Evolutionary conservation across 2,113 vertebrate genomes (phyloP).

Genomic region (Periophthalmus modestus): DNA sequence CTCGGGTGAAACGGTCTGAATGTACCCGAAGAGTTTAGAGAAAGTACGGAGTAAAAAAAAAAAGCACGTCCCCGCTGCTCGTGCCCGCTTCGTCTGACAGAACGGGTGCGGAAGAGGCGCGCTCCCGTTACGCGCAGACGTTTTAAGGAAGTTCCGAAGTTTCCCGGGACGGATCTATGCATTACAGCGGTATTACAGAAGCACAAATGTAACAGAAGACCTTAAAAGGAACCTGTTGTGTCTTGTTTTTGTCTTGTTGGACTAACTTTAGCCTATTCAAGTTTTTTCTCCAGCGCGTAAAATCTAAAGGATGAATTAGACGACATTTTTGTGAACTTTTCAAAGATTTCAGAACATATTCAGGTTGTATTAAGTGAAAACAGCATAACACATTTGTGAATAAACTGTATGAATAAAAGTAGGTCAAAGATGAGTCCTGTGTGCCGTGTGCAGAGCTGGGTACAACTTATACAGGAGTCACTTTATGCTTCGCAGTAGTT

Average conservation of each 20-base stretch:
- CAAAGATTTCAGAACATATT: too few relatives aligned
- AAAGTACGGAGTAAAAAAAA: neutral
- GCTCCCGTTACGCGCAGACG: neutral
- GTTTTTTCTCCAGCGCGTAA: neutral
- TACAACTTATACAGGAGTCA: too few relatives aligned
- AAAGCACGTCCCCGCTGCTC: neutral
- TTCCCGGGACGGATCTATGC: neutral
- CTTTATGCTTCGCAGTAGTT: too few relatives aligned
- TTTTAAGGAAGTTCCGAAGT: constrained; percentile 4
- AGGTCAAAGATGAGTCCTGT: too few relatives aligned
- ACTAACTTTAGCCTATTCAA: neutral
- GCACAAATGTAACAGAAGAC: neutral
- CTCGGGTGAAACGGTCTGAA: neutral
- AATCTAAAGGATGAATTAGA: neutral
- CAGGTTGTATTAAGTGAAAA: too few relatives aligned
- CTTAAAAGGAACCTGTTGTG: neutral
- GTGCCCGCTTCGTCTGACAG: constrained; percentile 2
- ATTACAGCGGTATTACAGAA: neutral
- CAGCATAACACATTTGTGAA: too few relatives aligned
- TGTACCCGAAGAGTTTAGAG: too few relatives aligned
- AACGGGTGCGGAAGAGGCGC: neutral
- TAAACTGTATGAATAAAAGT: too few relatives aligned
- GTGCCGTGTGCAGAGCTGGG: too few relatives aligned
- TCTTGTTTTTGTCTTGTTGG: neutral
- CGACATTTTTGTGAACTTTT: too few relatives aligned